These are phyloP conservation scores for Microctenopoma stevenorrisi DNA, from an alignment of 2,797 vertebrate species.

Conservation along the genomic window DNA sequence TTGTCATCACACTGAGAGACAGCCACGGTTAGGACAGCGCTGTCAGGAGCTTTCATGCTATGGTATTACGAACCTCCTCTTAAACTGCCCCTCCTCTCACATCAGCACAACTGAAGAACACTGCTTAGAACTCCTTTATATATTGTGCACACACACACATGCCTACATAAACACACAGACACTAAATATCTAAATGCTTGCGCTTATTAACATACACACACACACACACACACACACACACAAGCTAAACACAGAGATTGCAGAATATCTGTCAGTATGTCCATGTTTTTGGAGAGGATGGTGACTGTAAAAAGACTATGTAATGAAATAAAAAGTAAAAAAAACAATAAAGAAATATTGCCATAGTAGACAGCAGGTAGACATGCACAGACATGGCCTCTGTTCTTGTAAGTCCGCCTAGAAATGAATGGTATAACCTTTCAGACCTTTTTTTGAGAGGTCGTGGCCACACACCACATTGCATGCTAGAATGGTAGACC, in stretches of 20 bases:
- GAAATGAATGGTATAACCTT: conserved; percentile 84
- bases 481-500: conserved; percentile 99
- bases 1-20: conserved; percentile 59
- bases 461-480: conserved; percentile 94
- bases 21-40: conserved; percentile 60
- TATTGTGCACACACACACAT: conserved; percentile 25
- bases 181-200: conserved; percentile 49
- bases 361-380: conserved; percentile 88
- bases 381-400: conserved; percentile 91
- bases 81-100: conserved; percentile 59
- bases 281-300: conserved; percentile 77
- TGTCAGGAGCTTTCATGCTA: conserved; percentile 55
- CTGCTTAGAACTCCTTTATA: conserved; percentile 49
- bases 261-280: conserved; percentile 78
- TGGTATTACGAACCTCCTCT: conserved; percentile 49
- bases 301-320: conserved; percentile 74
- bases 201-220: conserved; percentile 33
- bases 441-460: conserved; percentile 88
- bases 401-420: conserved; percentile 87
- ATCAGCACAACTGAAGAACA: conserved; percentile 57
- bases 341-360: conserved; percentile 70
- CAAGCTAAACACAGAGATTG: conserved; percentile 60
- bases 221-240: conserved; percentile 21
- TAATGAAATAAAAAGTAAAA: conserved; percentile 69
- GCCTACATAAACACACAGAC: conserved; percentile 28